Percentiles rank a stretch among this genome's conserved stretches.
phyloP scores from a whole-genome alignment of 2,113 vertebrate species.

The Aplodontia rufa region DNA sequence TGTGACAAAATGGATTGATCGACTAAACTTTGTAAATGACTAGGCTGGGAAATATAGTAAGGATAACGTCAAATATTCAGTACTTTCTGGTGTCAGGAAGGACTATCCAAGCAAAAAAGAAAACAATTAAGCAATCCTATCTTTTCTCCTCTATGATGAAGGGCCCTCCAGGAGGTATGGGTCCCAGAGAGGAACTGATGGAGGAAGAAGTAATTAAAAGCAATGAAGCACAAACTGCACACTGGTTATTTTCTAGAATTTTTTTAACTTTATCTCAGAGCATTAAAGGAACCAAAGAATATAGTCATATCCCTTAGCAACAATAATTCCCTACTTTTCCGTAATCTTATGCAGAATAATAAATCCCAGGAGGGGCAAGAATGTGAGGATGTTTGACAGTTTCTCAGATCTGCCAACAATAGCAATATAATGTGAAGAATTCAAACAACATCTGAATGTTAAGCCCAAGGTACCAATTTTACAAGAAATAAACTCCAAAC shows the following conservation, averaged over 20 bases:
- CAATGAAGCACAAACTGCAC: conserved; percentile 41
- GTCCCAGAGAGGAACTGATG: conserved; percentile 32
- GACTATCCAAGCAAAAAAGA: conserved; percentile 47
- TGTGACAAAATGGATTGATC: not conserved
- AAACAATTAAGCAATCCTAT: conserved; percentile 47
- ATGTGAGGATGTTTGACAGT: not conserved
- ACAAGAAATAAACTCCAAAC: not conserved
- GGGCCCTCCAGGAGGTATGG: conserved; percentile 4
- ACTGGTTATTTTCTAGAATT: conserved; percentile 30
- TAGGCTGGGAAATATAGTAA: not conserved
- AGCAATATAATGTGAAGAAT: not conserved
- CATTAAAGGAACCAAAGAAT: conserved; percentile 50
- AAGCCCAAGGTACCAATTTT: not conserved
- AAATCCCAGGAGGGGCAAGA: not conserved
- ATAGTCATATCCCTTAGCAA: not conserved
- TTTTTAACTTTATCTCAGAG: conserved; percentile 19
- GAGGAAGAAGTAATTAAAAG: conserved; percentile 64
- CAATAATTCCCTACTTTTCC: conserved; percentile 10
- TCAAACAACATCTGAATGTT: not conserved
- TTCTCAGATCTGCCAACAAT: not conserved
- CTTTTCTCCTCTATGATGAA: conserved; percentile 31
- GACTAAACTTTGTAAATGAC: not conserved
- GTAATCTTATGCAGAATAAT: conserved; percentile 7
- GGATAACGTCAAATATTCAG: conserved; percentile 17
- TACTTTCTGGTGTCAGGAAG: conserved; percentile 32